A percentile compares a stretch with the other conserved stretches of the same genome.
These are phyloP conservation scores for Belonocnema kinseyi DNA, from an alignment of 1,140 invertebrate genomes.

Conservation along the genomic window DNA sequence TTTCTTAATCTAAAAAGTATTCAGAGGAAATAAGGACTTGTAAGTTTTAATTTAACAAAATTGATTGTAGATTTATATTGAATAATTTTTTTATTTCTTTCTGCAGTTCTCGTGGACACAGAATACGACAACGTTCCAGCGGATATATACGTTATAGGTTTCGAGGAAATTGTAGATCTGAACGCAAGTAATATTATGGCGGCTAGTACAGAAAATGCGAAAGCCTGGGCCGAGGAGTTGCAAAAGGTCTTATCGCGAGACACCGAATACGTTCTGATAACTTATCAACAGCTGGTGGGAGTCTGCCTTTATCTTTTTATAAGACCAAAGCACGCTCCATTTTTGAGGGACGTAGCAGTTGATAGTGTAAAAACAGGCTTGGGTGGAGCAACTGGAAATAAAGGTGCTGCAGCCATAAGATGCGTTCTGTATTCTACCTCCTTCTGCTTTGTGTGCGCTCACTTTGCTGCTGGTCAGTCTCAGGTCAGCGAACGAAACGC, in stretches of 20 bases:
- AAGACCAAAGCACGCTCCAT: conserved; percentile 89
- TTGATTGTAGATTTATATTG: background rate
- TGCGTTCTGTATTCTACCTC: conserved; percentile 95
- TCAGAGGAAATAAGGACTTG: too few species aligned
- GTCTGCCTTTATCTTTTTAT: conserved; percentile 98
- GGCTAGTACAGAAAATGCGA: conserved; percentile 96
- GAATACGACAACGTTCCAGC: conserved; percentile 80
- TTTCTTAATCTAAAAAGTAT: too few species aligned
- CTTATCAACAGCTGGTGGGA: conserved; percentile 97
- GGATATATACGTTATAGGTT: conserved; percentile 98
- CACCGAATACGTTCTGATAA: conserved; percentile 92
- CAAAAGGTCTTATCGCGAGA: conserved; percentile 94
- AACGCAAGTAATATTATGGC: conserved; percentile 99
- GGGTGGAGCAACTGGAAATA: conserved; percentile 96
- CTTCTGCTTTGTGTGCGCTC: conserved; percentile 98
- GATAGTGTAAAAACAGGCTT: conserved; percentile 98
- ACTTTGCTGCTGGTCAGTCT: conserved; percentile 98
- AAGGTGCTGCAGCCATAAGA: conserved; percentile 97
- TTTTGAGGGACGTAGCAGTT: conserved; percentile 93
- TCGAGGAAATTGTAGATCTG: conserved; percentile 99
- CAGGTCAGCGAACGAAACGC: conserved; percentile 97
- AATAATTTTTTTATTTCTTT: conserved; percentile 36
- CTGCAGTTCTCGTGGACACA: conserved; percentile 77
- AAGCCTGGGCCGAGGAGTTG: conserved; percentile 96
- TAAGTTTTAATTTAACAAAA: background rate